Percentiles rank a stretch among this genome's conserved stretches.
Conservation (phyloP, 2,113 vertebrate species). For the Panthera leo region DNA sequence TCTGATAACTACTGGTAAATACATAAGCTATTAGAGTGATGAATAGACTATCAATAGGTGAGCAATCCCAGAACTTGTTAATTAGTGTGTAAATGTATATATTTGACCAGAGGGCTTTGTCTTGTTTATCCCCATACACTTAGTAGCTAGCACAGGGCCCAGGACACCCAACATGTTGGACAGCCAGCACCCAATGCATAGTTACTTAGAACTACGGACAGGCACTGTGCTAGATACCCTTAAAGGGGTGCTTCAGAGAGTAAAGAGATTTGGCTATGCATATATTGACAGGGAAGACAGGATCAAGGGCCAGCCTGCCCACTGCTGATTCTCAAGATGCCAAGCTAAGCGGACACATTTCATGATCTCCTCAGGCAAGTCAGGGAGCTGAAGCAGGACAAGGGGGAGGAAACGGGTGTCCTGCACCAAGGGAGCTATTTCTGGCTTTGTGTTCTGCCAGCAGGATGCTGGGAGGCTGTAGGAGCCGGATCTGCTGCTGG, state of each 20-base stretch:
- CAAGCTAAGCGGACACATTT: not conserved
- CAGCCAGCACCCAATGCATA: not conserved
- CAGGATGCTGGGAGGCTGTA: not conserved
- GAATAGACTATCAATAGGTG: slow-evolving; percentile 38
- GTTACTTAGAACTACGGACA: not conserved
- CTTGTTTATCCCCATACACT: not conserved
- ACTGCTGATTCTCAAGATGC: not conserved
- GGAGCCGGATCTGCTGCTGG: not conserved
- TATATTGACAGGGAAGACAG: not conserved
- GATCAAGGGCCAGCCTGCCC: not conserved
- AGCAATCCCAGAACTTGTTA: not conserved
- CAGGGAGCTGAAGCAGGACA: not conserved
- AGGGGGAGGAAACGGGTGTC: not conserved
- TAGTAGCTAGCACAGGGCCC: not conserved
- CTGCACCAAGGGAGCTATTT: not conserved
- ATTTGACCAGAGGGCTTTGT: slow-evolving; percentile 6
- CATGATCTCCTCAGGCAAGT: not conserved
- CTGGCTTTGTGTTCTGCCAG: not conserved
- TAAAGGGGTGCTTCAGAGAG: not conserved
- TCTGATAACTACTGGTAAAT: slow-evolving; percentile 58
- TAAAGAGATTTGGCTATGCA: not conserved
- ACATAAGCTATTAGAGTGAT: slow-evolving; percentile 45
- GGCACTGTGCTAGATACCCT: not conserved
- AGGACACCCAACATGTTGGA: not conserved
- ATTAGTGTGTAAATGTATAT: not conserved